phyloP scores from a whole-genome alignment of 64 coral and sea anemone species.

The Pachyseris speciosa region DNA sequence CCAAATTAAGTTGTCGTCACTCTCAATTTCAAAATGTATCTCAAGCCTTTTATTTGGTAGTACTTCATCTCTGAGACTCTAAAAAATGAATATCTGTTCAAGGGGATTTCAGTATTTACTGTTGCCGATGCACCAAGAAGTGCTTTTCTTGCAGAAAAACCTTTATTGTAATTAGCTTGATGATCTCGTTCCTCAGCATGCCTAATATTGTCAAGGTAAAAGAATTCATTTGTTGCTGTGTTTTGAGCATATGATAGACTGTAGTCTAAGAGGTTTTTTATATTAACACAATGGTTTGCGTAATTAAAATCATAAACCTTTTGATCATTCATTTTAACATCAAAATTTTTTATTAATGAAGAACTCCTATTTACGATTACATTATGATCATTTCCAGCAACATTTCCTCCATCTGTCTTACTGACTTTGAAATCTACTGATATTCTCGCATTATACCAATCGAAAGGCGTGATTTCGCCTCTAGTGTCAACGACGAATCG shows the following conservation, averaged over 20 bases:
- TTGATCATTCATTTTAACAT: background rate
- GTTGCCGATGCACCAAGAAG: background rate
- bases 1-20: conserved; percentile 42
- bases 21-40: background rate
- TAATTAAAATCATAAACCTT: no score
- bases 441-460: background rate
- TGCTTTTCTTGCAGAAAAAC: conserved; percentile 12
- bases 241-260: background rate
- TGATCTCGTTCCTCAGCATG: background rate
- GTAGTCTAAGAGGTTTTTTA: conserved; percentile 55
- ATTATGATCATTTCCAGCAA: background rate
- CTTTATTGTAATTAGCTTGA: background rate
- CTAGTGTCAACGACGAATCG: conserved; percentile 2
- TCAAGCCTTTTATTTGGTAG: background rate
- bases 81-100: conserved; percentile 68
- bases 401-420: background rate
- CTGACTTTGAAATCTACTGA: background rate
- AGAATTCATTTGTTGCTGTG: conserved; percentile 33
- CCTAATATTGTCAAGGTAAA: conserved; percentile 9
- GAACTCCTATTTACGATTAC: background rate
- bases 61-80: conserved; percentile 10
- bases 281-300: background rate
- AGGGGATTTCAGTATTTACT: conserved; percentile 43
- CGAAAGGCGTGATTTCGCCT: background rate
- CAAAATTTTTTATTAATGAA: background rate